Conservation (phyloP, 23 tunicate genomes). For the Halocynthia roretzi region DNA sequence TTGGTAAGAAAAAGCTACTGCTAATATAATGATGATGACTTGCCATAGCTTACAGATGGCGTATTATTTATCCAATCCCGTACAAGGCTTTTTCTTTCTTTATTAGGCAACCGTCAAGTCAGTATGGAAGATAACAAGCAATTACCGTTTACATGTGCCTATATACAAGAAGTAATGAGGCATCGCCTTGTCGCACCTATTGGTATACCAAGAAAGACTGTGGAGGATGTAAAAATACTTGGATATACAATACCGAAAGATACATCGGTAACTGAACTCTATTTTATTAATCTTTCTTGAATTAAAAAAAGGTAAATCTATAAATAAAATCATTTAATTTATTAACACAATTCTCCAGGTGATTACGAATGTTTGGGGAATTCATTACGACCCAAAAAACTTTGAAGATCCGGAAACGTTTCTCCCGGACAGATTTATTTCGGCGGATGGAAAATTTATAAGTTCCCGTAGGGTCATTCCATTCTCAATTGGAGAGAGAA, state of each 20-base stretch:
- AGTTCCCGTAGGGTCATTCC: background rate
- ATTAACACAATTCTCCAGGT: background rate
- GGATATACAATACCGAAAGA: background rate
- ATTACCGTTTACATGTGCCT: slow-evolving; percentile 5
- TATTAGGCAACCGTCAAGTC: background rate
- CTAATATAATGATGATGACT: background rate
- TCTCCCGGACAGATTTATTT: slow-evolving; percentile 1
- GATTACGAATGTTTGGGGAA: slow-evolving; percentile 4
- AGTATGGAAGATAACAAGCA: slow-evolving; percentile 3
- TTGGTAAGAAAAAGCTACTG: background rate
- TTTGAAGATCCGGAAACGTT: slow-evolving; percentile 8
- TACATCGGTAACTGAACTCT: background rate
- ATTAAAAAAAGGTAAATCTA: background rate
- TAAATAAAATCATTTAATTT: background rate
- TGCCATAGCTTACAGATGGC: no score
- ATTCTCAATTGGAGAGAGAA: slow-evolving; percentile 9
- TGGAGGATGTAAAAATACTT: slow-evolving; percentile 6
- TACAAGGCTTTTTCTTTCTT: no score
- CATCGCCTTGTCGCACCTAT: slow-evolving; percentile 6
- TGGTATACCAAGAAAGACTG: background rate
- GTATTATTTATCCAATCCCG: no score
- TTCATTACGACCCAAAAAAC: slow-evolving; percentile 1
- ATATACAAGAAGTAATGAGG: slow-evolving; percentile 5
- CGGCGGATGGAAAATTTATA: background rate
- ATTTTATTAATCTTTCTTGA: no score